Conservation (phyloP, 2,113 vertebrate genomes). For the Origma solitaria region DNA sequence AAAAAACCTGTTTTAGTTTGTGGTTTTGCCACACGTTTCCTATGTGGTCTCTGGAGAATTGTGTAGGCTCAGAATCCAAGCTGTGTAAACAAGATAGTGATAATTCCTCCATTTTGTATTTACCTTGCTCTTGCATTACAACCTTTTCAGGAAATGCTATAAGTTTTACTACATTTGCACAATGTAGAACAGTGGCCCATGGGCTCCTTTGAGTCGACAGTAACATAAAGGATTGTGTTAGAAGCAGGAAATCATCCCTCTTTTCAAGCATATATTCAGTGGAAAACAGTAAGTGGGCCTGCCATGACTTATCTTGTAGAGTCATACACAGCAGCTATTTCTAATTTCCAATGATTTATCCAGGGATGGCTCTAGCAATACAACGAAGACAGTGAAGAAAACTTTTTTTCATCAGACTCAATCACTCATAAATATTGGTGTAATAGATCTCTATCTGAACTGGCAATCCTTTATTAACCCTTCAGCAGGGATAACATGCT, state of each 20-base stretch:
- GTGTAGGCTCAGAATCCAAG: background rate
- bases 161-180: background rate
- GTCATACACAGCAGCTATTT: background rate
- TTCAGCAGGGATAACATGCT: rapidly evolving
- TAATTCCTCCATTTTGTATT: background rate
- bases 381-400: background rate
- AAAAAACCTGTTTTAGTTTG: background rate
- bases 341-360: background rate
- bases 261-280: background rate
- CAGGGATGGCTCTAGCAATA: background rate
- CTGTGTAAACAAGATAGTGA: background rate
- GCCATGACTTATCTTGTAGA: background rate
- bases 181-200: background rate
- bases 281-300: background rate
- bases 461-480: background rate
- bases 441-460: background rate
- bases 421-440: background rate
- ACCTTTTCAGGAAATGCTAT: background rate
- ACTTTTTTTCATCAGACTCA: background rate
- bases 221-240: background rate
- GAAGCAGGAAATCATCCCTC: background rate
- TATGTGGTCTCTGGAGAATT: background rate
- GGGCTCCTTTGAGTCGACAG: background rate
- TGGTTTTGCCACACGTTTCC: background rate
- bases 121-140: background rate